Conservation (phyloP, 1,140 invertebrate genomes). For the Caenorhabditis elegans region WBcel235 BX284606.5:2899501-2900000, state of each 20-base stretch:
- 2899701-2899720: constrained; percentile 20
- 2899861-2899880: no score
- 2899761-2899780: constrained; percentile 6
- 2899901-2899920: no score
- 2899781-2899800: constrained; percentile 3
- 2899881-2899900: no score
- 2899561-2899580: not conserved
- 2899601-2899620: not conserved
- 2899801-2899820: not conserved
- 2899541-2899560: not conserved
- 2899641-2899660: not conserved
- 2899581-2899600: not conserved
- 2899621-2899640: not conserved
- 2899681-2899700: not conserved
- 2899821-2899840: not conserved
- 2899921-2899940: no score
- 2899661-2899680: not conserved
- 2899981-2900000: no score
- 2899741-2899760: not conserved
- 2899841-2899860: no score
- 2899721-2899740: constrained; percentile 26
- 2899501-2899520: constrained; percentile 25
- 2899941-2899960: no score
- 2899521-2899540: not conserved
- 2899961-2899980: no score